These are phyloP conservation scores for Agapetus fuscipes DNA, from an alignment of 2,888 invertebrate genomes.

Conservation along the genomic window DNA sequence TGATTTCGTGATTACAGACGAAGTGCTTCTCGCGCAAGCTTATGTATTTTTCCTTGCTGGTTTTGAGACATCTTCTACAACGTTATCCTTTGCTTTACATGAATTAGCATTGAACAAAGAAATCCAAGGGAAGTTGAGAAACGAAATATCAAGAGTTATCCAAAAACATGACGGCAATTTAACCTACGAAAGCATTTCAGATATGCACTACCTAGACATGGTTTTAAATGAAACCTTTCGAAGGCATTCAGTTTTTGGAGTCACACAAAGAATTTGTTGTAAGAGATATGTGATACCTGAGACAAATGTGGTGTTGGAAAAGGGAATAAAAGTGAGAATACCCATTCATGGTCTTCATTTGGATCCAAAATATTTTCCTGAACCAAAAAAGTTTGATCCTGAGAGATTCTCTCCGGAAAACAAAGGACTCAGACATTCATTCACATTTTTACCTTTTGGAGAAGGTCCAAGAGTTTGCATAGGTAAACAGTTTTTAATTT, in stretches of 20 bases:
- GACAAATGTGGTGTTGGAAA: conserved; percentile 29
- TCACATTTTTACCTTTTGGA: conserved; percentile 35
- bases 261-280: conserved; percentile 30
- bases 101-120: conserved; percentile 31
- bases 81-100: conserved; percentile 30
- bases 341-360: conserved; percentile 31
- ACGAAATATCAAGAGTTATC: conserved; percentile 28
- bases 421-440: conserved; percentile 26
- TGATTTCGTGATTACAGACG: conserved; percentile 27
- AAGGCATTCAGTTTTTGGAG: conserved; percentile 34
- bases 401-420: conserved; percentile 34
- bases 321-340: conserved; percentile 28
- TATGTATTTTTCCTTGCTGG: conserved; percentile 37
- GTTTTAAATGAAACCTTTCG: conserved; percentile 38
- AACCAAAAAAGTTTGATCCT: conserved; percentile 38
- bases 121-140: conserved; percentile 29
- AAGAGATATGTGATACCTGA: conserved; percentile 30
- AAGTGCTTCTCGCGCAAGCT: conserved; percentile 31
- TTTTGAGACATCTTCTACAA: conserved; percentile 36
- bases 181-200: conserved; percentile 30
- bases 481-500: conserved; percentile 27
- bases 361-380: conserved; percentile 32
- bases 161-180: conserved; percentile 27
- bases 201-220: conserved; percentile 33
- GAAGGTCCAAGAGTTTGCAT: conserved; percentile 36